Base-by-base conservation (phyloP, 2,888 invertebrate genomes). In the Cosmia pyralina region DNA sequence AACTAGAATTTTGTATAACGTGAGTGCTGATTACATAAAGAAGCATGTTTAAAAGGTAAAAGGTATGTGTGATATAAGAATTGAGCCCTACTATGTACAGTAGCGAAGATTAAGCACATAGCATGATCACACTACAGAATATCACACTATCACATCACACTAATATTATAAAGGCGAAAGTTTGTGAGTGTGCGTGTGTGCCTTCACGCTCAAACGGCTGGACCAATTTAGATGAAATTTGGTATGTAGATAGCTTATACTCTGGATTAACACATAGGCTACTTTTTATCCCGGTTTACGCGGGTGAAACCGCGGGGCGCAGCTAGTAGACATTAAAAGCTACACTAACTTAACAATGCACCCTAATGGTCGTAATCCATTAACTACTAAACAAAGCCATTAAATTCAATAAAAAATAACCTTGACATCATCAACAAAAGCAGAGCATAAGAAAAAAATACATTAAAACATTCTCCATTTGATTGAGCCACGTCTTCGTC, bases 401-500 rank as follows among this genome's bases (percentile, higher is more conserved):
- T 58, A n/a, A n/a, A 79, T 65, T 83, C 17, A 72, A 70, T 70
- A 65, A 70, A 81, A 65, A 58, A 48, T 69, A 83, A 77, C 85
- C 83, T 85, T 84, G 82, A 75, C 70, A 75, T 53, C 69, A 60
- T 53, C 57, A 67, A 70, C 48, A 77, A 71, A 62, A 75, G 67
- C 66, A 62, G 52, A 82, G 17, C 63, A 65, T 28, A 67, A 71
- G 63, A 82, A 65, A 62, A n/a, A 75, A 73, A 67, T 65, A 22
- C 75, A 75, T 72, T 41, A 64, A 74, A 77, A 76, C 77, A 79
- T 79, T 79, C 71, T 66, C 55, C 64, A 79, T 75, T 58, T 66
- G 71, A 87, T 87, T 86, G 80, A 72, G 86, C 59, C 87, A 86
- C 75, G 62, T 66, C 66, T 67, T 52, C 58, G 55, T 53, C 65